Base-by-base conservation (phyloP, 2,113 vertebrate species). In the Paramormyrops kingsleyae region DNA sequence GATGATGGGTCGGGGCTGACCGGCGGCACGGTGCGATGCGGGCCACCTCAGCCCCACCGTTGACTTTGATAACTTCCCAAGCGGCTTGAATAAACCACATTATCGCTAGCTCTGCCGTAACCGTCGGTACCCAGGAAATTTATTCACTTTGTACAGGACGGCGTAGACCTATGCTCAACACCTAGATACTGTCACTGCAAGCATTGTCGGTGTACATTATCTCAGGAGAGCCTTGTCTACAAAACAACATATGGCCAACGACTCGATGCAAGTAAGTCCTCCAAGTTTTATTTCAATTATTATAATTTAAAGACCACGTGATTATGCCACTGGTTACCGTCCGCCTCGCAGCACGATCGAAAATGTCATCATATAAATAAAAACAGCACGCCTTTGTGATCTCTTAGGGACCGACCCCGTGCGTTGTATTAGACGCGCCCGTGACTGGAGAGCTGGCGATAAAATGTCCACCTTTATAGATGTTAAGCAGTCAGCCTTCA, bases 221-320 rank as follows among this genome's bases (percentile, higher is more conserved):
- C 53, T 21, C 35, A 53, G n/a, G 19, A 17, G 50, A 87, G 31
- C 47, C 86, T 24, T 49, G 39, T 77, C 52, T 44, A 35, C 49
- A 19, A 56, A 42, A 90, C 86, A 92, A 49, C 89, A 91, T 87
- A 96, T 96, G 96, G 95, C 96, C 19, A 96, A 96, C 93, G 96
- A 96, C 93, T 95, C 95, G 0, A 92, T 96, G 21, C 95, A 96
- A 94, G 96, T 96, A 95, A 95, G 96, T 95, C 53, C 9, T 62
- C 74, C 52, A 7, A 66, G 85, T 88, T 83, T 90, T 53, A 6
- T 39, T 77, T 49, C 2, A 17, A 80, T 74, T 5, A 19, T 39
- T 6, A 19, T 80, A 39, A 80, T 80, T 80, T 15, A 17, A n/a
- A 39, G 35, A 42, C 3, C 62, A 31, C 62, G 62, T 31, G 62